A percentile compares a stretch with the other conserved stretches of the same genome.
These are phyloP conservation scores for Sinocyclocheilus anophthalmus DNA, from an alignment of 2,113 vertebrate species.

Conservation along the genomic window DNA sequence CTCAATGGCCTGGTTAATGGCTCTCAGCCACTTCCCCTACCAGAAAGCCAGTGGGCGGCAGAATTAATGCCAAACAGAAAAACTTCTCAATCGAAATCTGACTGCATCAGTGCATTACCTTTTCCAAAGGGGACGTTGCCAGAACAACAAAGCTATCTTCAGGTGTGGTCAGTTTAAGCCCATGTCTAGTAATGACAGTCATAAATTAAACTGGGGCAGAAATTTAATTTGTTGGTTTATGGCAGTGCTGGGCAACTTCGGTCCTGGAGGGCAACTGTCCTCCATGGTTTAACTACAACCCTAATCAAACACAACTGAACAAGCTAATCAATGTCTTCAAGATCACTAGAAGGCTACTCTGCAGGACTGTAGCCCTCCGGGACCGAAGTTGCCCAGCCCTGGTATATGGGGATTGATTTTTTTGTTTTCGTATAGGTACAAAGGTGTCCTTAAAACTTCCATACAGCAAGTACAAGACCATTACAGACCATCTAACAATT, in stretches of 20 bases:
- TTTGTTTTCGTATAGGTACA: no score
- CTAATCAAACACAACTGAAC: no score
- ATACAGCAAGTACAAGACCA: not conserved
- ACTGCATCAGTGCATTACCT: conserved; percentile 74
- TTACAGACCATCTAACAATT: not conserved
- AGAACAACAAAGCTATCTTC: conserved; percentile 91
- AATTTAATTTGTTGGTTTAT: no score
- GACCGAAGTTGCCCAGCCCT: no score
- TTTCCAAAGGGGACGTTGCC: conserved; percentile 90
- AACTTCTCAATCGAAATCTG: not conserved
- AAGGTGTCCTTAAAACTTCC: no score
- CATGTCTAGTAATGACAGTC: conserved; percentile 75
- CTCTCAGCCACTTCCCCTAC: conserved; percentile 92
- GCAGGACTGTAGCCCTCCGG: no score
- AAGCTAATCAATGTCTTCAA: no score
- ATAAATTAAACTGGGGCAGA: not conserved
- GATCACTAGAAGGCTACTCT: no score
- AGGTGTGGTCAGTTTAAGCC: conserved; percentile 91
- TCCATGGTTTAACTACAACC: no score
- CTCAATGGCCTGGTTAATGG: conserved; percentile 92
- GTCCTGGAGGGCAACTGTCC: no score
- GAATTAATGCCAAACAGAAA: not conserved
- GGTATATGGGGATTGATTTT: no score
- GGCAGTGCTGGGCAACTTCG: no score
- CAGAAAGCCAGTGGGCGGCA: not conserved